Conservation (phyloP, 2,797 vertebrate genomes). For the Chrysolophus pictus region DNA sequence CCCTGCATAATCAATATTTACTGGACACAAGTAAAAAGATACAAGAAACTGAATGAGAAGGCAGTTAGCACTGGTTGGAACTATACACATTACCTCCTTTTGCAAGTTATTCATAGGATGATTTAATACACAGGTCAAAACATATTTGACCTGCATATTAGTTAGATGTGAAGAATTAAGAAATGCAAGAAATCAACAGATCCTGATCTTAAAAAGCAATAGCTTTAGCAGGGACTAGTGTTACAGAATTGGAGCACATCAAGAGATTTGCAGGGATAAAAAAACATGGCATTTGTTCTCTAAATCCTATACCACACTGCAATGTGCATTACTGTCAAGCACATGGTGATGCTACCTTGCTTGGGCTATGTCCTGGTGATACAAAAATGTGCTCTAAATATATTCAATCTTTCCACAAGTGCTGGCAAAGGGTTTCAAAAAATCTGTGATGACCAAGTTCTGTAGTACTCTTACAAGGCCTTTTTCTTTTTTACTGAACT, state of each 20-base stretch:
- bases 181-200: neutral
- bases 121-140: constrained; percentile 13
- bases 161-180: neutral
- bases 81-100: constrained; percentile 16
- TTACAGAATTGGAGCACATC: neutral
- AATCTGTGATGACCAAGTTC: neutral
- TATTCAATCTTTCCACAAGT: neutral
- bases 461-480: neutral
- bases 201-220: neutral
- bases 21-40: constrained; percentile 3
- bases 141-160: neutral
- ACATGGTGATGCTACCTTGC: neutral
- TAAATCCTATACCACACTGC: neutral
- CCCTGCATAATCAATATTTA: constrained; percentile 1
- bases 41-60: constrained; percentile 41
- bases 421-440: neutral
- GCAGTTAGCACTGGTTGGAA: constrained; percentile 30
- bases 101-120: neutral
- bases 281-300: neutral
- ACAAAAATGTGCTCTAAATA: neutral
- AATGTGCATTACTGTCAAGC: neutral
- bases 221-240: neutral
- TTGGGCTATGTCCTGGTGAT: neutral
- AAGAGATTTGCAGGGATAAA: neutral
- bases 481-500: neutral